These are phyloP conservation scores for Lithophane semibrunnea DNA, from an alignment of 2,888 invertebrate species.

Conservation along the genomic window DNA sequence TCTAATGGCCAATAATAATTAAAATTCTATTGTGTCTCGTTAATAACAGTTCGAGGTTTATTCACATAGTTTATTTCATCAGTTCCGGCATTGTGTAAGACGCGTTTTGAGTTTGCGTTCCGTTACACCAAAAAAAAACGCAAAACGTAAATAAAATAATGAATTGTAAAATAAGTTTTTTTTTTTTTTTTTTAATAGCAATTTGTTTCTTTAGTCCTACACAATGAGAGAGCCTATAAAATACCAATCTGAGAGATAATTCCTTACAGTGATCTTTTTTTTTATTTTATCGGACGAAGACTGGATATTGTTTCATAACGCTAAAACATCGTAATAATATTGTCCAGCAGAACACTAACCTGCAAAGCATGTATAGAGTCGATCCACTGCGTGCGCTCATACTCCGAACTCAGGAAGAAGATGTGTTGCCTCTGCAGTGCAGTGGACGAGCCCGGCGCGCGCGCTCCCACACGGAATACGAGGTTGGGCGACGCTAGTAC, in stretches of 20 bases:
- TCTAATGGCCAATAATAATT: no score
- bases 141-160: no score
- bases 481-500: constrained; percentile 97
- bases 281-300: not conserved
- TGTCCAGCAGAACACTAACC: constrained; percentile 75
- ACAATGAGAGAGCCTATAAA: no score
- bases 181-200: no score
- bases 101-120: no score
- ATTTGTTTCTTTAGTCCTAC: no score
- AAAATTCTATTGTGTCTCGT: no score
- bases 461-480: constrained; percentile 94
- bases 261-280: not conserved
- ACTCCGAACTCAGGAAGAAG: constrained; percentile 98
- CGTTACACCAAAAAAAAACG: no score
- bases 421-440: constrained; percentile 92
- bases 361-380: constrained; percentile 97
- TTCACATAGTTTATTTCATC: no score
- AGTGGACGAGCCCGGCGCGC: constrained; percentile 88
- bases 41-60: no score
- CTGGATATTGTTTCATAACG: not conserved
- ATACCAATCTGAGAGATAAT: not conserved
- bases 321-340: not conserved
- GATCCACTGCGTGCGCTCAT: constrained; percentile 98
- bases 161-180: no score
- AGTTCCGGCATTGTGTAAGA: no score